Base-by-base conservation (phyloP, 2,888 invertebrate genomes). In the Allophyes oxyacanthae region DNA sequence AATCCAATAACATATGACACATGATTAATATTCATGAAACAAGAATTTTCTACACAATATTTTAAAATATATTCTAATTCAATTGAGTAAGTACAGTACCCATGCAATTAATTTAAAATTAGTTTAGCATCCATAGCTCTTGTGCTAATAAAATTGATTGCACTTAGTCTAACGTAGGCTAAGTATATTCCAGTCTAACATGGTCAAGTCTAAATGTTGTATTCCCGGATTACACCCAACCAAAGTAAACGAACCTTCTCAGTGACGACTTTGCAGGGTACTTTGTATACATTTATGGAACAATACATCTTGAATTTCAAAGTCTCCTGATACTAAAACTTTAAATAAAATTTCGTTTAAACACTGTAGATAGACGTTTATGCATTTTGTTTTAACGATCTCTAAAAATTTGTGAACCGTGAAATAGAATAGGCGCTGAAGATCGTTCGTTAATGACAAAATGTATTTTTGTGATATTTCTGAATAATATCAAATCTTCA, bases 341-440 rank as follows among this genome's bases (percentile, higher is more conserved):
- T 70, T 58, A 67, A 74, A 49, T 61, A 61, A 73, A 77, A 72
- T 73, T 74, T 77, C 73, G 64, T 78, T 77, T 70, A 68, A 80
- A 77, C 62, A 66, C 58, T 67, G 64, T 62, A 61, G 64, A 73
- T 63, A 71, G 67, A 58, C 72, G 69, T 79, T 82, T 79, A 77
- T 72, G 74, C 75, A 77, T 83, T 82, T 70, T 69, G 71, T 78
- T 83, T 83, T 83, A 83, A 82, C 79, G 84, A 79, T 75, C 82
- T 66, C 73, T 83, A 72, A 84, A 84, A 78, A 55, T 83, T 83
- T 82, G 80, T 67, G 84, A 73, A 52, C 78, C 81, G 79, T 83
- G 83, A 82, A 84, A 84, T 84, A 78, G 82, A 75, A 78, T 62
- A 74, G 64, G 73, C 76, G 67, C 45, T 59, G 63, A 74, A 81